Base-by-base conservation (phyloP, 2,113 vertebrate genomes). In the Ctenomys sociabilis region DNA sequence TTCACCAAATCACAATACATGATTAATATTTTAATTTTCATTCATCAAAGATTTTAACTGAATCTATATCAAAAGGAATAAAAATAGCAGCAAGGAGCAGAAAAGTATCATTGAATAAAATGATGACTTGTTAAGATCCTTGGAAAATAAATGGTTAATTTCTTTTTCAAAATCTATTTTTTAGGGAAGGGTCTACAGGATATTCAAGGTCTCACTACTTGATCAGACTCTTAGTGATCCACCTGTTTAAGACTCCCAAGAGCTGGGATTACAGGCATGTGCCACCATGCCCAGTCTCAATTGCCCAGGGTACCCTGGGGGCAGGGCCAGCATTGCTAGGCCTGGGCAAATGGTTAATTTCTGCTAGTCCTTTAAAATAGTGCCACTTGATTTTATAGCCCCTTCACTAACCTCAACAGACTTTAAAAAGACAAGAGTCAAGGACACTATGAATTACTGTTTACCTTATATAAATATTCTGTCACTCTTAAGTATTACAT, bases 331-430 rank as follows among this genome's bases (percentile, higher is more conserved):
- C n/a, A n/a, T n/a, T n/a, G n/a, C n/a, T n/a, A n/a, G n/a, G n/a
- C n/a, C n/a, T n/a, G n/a, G n/a, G n/a, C n/a, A 88, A 78, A 22
- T 73, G 12, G 40, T 86, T 87, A 37, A 22, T 83, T 96, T 91
- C 49, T 59, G 22, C 37, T 72, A 64, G n/a, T 13, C 63, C 81
- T 92, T 85, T 30, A 5, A 85, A 88, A 72, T 92, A 52, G 82
- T 84, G 68, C 4, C 81, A 52, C 26, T 57, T 88, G 52, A n/a
- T 80, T 17, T 9, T 64, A 43, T 43, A 78, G 9, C n/a, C 17
- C 37, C 5, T 86, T 90, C 9, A 35, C 24, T 72, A 32, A 37
- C 14, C 4, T 6, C 78, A 45, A 7, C 49, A 72, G 13, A 49
- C 3, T 24, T 81, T 70, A 30, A 73, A 73, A 9, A 40, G 24